Evolutionary conservation across 2,888 invertebrate species (phyloP).

Genomic region (Noctua pronuba): DNA sequence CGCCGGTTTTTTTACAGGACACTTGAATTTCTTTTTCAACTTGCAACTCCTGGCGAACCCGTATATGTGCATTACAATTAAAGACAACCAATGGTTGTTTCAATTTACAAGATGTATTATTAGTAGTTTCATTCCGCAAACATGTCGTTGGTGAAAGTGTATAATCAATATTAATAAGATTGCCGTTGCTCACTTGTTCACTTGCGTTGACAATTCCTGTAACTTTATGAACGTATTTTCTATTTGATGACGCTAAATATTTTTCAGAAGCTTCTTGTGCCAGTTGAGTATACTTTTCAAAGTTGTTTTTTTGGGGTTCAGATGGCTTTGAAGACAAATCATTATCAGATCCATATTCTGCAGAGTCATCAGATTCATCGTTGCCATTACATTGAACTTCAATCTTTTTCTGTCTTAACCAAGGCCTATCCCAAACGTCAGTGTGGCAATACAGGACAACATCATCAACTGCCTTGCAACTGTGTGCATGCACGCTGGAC

Average conservation of each 20-base stretch:
- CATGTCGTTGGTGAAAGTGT: conserved; percentile 70
- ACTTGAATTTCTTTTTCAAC: conserved; percentile 57
- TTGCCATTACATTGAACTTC: conserved; percentile 75
- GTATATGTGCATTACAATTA: conserved; percentile 62
- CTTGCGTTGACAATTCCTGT: conserved; percentile 81
- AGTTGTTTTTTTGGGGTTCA: background rate
- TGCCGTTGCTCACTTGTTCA: conserved; percentile 89
- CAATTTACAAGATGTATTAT: conserved; percentile 63
- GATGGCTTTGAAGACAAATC: conserved; percentile 1
- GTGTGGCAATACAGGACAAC: conserved; percentile 47
- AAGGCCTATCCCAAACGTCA: conserved; percentile 56
- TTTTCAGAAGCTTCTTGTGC: conserved; percentile 59
- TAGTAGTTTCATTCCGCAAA: conserved; percentile 53
- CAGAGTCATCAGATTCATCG: conserved; percentile 13
- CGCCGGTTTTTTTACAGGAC: conserved; percentile 43
- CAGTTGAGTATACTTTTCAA: conserved; percentile 29
- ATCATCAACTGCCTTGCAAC: conserved; percentile 48
- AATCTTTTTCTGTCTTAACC: conserved; percentile 55
- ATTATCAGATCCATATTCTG: conserved; percentile 23
- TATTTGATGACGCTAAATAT: conserved; percentile 67
- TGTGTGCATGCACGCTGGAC: conserved; percentile 36
- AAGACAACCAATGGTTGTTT: conserved; percentile 62
- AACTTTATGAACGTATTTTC: conserved; percentile 74
- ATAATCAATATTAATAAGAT: conserved; percentile 77
- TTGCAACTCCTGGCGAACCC: conserved; percentile 5